Conservation (phyloP, 2,797 vertebrate genomes). For the Myripristis murdjan region DNA sequence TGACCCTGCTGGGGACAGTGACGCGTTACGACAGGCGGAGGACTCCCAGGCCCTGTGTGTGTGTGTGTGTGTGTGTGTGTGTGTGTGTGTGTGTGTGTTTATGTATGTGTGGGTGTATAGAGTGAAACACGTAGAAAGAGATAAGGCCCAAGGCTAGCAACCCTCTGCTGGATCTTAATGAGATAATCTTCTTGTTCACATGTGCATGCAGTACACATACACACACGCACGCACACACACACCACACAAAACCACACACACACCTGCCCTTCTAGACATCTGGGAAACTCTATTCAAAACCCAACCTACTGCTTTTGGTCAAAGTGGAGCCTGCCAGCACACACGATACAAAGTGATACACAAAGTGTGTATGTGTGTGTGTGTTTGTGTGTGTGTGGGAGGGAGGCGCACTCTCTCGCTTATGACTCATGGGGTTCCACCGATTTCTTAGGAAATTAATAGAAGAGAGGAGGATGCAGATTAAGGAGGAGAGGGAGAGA, state of each 20-base stretch:
- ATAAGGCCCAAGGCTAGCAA: conserved; percentile 24
- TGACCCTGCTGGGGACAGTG: conserved; percentile 72
- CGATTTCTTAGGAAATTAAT: conserved; percentile 48
- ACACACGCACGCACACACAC: conserved; percentile 9
- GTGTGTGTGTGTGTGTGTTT: not conserved
- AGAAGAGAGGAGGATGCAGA: not conserved
- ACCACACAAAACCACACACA: too few species aligned
- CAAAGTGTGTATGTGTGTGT: conserved; percentile 10
- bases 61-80: not conserved
- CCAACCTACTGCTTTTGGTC: conserved; percentile 4
- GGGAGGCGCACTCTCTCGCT: conserved; percentile 24
- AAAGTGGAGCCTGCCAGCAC: conserved; percentile 28
- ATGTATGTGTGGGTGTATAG: conserved; percentile 18
- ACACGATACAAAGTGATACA: not conserved
- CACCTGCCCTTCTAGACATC: conserved; percentile 6
- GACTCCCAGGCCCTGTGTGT: conserved; percentile 59
- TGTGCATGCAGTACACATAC: not conserved
- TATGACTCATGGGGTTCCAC: conserved; percentile 74
- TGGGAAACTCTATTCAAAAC: conserved; percentile 6
- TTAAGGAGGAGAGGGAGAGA: not conserved
- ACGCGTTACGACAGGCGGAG: conserved; percentile 68
- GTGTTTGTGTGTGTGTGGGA: conserved; percentile 22
- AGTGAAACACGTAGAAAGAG: conserved; percentile 6
- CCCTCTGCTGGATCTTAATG: conserved; percentile 40
- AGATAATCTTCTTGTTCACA: conserved; percentile 27